Evolutionary conservation across 2,888 invertebrate genomes (phyloP).

Genomic region (Diaprepes abbreviatus): DNA sequence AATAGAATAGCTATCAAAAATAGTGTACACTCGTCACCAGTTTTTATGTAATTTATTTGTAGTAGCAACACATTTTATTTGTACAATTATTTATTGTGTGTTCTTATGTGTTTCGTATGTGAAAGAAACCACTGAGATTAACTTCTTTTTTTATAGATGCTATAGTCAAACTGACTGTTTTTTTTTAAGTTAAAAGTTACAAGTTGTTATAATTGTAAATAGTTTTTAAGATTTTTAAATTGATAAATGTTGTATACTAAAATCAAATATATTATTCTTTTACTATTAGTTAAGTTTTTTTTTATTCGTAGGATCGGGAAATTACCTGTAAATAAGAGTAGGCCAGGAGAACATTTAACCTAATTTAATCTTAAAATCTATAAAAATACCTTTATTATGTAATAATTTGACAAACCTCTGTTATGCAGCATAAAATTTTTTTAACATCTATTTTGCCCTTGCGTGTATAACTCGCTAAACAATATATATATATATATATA

Average conservation of each 20-base stretch:
- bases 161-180: constrained; percentile 18
- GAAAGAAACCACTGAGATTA: constrained; percentile 3
- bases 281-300: constrained; percentile 11
- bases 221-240: constrained; percentile 32
- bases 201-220: constrained; percentile 31
- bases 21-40: too few species aligned
- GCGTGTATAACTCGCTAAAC: too few species aligned
- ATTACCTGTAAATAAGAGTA: background rate
- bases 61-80: background rate
- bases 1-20: too few species aligned
- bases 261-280: constrained; percentile 40
- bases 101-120: background rate
- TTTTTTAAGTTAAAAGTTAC: constrained; percentile 14
- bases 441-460: too few species aligned
- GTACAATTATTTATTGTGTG: background rate
- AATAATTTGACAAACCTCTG: too few species aligned
- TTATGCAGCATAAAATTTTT: too few species aligned
- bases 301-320: background rate
- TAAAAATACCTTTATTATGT: too few species aligned
- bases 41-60: background rate
- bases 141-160: background rate
- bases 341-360: too few species aligned
- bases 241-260: constrained; percentile 11
- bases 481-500: too few species aligned
- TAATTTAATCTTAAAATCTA: too few species aligned